Evolutionary conservation across 2,888 invertebrate genomes (phyloP).

Genomic region (Megaustenia siamemsis): DNA sequence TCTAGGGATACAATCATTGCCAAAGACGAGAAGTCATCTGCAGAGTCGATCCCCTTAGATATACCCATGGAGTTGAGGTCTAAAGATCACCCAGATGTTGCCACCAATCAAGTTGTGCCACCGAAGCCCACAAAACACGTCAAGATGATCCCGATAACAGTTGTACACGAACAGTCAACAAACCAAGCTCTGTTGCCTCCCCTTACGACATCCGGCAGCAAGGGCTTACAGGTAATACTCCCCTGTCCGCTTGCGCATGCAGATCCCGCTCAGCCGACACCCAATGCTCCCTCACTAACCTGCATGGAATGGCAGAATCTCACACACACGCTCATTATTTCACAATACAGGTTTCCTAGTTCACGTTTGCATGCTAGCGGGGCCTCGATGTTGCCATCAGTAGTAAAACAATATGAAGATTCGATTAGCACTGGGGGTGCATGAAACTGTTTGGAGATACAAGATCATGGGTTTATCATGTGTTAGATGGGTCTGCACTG

Average conservation of each 20-base stretch:
- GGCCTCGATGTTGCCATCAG: too few species aligned
- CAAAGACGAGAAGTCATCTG: slow-evolving; percentile 53
- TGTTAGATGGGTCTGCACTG: too few species aligned
- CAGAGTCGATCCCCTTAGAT: slow-evolving; percentile 45
- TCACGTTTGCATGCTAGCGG: not conserved
- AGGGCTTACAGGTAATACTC: slow-evolving; percentile 23
- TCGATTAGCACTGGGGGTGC: too few species aligned
- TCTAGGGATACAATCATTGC: slow-evolving; percentile 62
- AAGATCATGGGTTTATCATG: too few species aligned
- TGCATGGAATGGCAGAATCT: not conserved
- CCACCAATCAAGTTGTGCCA: not conserved
- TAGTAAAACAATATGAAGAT: too few species aligned
- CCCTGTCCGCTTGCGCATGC: not conserved
- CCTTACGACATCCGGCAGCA: not conserved
- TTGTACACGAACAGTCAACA: slow-evolving; percentile 59
- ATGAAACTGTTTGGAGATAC: too few species aligned
- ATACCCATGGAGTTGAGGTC: slow-evolving; percentile 41
- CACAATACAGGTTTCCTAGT: not conserved
- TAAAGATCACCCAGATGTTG: slow-evolving; percentile 25
- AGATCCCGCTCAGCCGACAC: too few species aligned
- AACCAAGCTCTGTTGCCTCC: slow-evolving; percentile 1
- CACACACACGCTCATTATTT: not conserved
- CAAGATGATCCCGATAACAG: slow-evolving; percentile 59
- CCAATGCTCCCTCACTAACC: not conserved
- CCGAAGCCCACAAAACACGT: slow-evolving; percentile 2